Conservation (phyloP, 1,140 invertebrate genomes). For the Brachionus koreanus region DNA sequence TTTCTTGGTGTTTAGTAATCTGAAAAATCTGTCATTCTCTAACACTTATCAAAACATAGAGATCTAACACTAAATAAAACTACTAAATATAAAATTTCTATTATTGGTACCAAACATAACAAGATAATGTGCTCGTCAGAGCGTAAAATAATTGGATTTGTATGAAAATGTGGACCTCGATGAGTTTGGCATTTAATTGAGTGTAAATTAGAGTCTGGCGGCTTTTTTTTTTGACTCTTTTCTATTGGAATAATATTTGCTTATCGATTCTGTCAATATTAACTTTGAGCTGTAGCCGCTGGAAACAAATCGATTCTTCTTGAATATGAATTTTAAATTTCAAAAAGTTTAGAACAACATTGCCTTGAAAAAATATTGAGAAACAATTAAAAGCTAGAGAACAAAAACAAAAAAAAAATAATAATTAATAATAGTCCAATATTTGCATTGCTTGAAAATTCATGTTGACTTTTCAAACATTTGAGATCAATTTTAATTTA, state of each 20-base stretch:
- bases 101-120: background rate
- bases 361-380: background rate
- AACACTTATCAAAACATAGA: background rate
- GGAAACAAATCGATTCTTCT: background rate
- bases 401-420: background rate
- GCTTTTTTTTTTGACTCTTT: background rate
- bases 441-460: conserved; percentile 14
- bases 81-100: conserved; percentile 7
- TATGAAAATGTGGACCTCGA: background rate
- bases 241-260: conserved; percentile 24
- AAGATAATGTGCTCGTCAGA: background rate
- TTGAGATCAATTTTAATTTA: background rate
- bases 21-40: conserved; percentile 30
- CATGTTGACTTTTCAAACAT: conserved; percentile 17
- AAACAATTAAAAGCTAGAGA: background rate
- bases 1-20: conserved; percentile 5
- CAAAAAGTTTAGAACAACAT: conserved; percentile 8
- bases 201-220: background rate
- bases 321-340: conserved; percentile 31
- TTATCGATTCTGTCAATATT: conserved; percentile 33
- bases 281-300: conserved; percentile 8
- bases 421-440: background rate
- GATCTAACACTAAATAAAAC: background rate
- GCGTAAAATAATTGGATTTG: background rate
- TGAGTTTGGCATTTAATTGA: conserved; percentile 15